Percentiles rank a stretch among this genome's conserved stretches.
These are phyloP conservation scores for Petroica traversi DNA, from an alignment of 2,113 vertebrate genomes.

Conservation along the genomic window DNA sequence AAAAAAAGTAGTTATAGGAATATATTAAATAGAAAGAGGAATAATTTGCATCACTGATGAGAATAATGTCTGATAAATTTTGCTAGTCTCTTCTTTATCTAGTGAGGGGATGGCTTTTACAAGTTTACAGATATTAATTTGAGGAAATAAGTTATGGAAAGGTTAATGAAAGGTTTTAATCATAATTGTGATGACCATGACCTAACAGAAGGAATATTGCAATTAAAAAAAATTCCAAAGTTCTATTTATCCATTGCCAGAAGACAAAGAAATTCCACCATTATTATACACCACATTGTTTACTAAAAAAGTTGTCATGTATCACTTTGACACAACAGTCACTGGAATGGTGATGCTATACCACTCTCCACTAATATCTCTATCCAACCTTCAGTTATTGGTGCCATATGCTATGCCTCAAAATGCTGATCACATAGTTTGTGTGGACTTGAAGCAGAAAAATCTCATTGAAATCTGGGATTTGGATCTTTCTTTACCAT, in stretches of 20 bases:
- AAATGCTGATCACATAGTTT: neutral
- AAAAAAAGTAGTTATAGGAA: neutral
- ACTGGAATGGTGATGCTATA: neutral
- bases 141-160: conserved; percentile 57
- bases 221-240: conserved; percentile 41
- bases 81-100: neutral
- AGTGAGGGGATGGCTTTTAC: neutral
- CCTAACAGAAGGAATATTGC: conserved; percentile 40
- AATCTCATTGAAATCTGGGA: neutral
- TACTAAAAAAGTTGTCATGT: conserved; percentile 10
- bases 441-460: neutral
- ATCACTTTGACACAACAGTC: neutral
- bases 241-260: conserved; percentile 56
- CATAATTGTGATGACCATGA: conserved; percentile 28
- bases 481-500: neutral
- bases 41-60: neutral
- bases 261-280: conserved; percentile 10
- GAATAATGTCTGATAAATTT: neutral
- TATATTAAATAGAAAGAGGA: neutral
- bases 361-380: neutral
- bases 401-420: neutral
- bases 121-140: conserved; percentile 50
- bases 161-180: conserved; percentile 67
- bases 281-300: conserved; percentile 47
- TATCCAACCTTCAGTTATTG: neutral